phyloP scores from a whole-genome alignment of 1,140 invertebrate species.

The Mizuhopecten yessoensis region DNA sequence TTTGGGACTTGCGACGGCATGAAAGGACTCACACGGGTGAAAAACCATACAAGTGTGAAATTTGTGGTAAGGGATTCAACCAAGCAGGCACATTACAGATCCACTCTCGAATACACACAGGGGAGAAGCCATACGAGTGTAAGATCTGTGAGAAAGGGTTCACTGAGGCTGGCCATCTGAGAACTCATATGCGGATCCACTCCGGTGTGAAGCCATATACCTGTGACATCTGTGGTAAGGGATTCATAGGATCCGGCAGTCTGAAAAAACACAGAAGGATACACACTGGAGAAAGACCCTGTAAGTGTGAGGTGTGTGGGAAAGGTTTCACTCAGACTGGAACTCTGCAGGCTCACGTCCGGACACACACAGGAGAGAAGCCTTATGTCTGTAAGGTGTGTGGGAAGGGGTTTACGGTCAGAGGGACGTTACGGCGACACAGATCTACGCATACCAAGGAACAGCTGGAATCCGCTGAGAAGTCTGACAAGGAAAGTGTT shows the following conservation, averaged over 20 bases:
- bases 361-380: slow-evolving; percentile 55
- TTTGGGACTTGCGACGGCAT: slow-evolving; percentile 65
- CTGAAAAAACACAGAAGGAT: slow-evolving; percentile 80
- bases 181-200: slow-evolving; percentile 61
- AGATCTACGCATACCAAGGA: too few relatives aligned
- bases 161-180: too few relatives aligned
- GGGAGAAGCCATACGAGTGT: too few relatives aligned
- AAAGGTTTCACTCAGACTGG: slow-evolving; percentile 83
- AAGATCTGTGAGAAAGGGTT: slow-evolving; percentile 53
- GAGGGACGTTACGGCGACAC: too few relatives aligned
- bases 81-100: too few relatives aligned
- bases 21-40: slow-evolving; percentile 69
- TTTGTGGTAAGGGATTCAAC: slow-evolving; percentile 97
- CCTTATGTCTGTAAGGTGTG: slow-evolving; percentile 84
- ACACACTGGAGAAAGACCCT: slow-evolving; percentile 83
- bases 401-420: slow-evolving; percentile 93
- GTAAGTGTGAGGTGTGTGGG: slow-evolving; percentile 78
- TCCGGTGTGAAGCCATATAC: slow-evolving; percentile 64
- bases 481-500: too few relatives aligned
- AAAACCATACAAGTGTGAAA: slow-evolving; percentile 86
- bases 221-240: slow-evolving; percentile 76
- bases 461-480: too few relatives aligned
- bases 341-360: slow-evolving; percentile 80
- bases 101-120: too few relatives aligned
- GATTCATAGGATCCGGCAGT: slow-evolving; percentile 82